Conservation (phyloP, 2,113 vertebrate species). For the Phodopus roborovskii region DNA sequence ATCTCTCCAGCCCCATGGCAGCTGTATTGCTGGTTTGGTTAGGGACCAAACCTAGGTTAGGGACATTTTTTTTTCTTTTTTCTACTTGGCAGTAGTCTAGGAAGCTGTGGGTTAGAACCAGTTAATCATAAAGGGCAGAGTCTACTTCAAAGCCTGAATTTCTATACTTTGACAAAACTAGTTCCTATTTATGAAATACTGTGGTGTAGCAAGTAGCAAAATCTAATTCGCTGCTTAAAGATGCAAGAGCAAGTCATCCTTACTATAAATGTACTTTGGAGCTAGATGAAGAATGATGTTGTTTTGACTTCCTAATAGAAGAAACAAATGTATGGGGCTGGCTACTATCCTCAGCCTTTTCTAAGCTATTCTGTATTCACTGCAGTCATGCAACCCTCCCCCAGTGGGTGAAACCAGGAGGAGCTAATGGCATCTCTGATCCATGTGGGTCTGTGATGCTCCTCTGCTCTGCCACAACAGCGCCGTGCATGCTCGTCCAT, state of each 20-base stretch:
- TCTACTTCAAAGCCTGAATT: neutral
- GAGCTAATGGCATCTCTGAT: neutral
- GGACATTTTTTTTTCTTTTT: neutral
- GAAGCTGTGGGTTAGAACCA: neutral
- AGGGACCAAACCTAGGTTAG: neutral
- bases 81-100: neutral
- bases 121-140: neutral
- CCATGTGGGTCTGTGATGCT: neutral
- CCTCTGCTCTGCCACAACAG: neutral
- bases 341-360: neutral
- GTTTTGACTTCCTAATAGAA: slow-evolving; percentile 37
- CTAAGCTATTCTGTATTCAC: neutral
- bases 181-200: slow-evolving; percentile 12
- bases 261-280: slow-evolving; percentile 49
- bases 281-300: slow-evolving; percentile 40
- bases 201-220: slow-evolving; percentile 24
- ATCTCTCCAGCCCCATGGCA: neutral
- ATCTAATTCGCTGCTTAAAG: slow-evolving; percentile 54
- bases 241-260: slow-evolving; percentile 41
- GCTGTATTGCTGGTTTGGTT: neutral
- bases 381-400: neutral
- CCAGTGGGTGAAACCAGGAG: neutral
- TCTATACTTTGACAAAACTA: neutral
- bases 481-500: neutral
- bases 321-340: neutral